Evolutionary conservation across 2,113 vertebrate species (phyloP), one percentile per base, ranked within the genome.

Genomic region (Atherinomorus stipes): DNA sequence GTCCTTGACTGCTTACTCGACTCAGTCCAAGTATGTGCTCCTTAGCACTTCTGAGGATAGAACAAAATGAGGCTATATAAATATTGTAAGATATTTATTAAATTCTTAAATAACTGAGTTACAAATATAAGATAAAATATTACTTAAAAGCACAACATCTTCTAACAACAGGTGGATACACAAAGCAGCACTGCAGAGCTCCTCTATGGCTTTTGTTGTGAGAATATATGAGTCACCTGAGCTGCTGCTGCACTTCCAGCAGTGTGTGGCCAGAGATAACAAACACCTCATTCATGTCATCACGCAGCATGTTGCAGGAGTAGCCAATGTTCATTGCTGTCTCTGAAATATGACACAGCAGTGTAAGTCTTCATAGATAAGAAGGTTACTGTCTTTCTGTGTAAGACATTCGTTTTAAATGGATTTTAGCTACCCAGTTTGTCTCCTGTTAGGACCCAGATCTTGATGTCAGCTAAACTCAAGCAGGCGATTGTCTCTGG

Each of bases 371-470:
- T 31, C 38, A 76, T n/a, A 23, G 54, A 47, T 19, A 16, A 2
- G 10, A 8, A 6, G 37, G 12, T 22, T 42, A 52, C 10, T 69
- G 19, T 52, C 15, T 45, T 25, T 31, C 38, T 54, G 21, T 2
- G 47, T 8, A 72, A 13, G 28, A 62, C n/a, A 23, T 53, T 54
- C 18, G 47, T 37, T 56, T 37, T 26, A 0, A 18, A 42, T 70
- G 4, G 28, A 11, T 19, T 42, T 3, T n/a, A 31, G 0, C 86
- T 94, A 96, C 95, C 95, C 83, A 95, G 92, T 85, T 96, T 96
- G 81, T 96, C 95, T 78, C 96, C 96, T 47, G 95, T 96, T 63
- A 97, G 92, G 57, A 96, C 91, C 95, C 95, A 97, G 81, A 96
- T 94, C 90, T 96, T 97, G 81, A 96, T 95, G 83, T 94, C 94